phyloP scores from a whole-genome alignment of 1,140 invertebrate genomes.

The Cylas formicarius region DNA sequence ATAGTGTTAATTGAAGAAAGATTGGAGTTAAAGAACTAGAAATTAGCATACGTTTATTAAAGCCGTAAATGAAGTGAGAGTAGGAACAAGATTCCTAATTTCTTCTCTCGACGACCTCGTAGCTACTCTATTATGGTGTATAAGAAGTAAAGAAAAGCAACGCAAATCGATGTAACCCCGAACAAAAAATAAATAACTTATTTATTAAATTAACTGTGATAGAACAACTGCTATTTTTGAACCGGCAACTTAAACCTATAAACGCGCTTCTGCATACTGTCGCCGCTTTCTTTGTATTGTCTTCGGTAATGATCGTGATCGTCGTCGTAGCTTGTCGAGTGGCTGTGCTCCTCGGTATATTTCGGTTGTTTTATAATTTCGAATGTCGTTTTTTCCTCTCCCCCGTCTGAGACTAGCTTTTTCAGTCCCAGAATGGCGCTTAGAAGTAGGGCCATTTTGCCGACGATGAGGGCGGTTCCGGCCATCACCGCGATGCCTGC shows the following conservation, averaged over 20 bases:
- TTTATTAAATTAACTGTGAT: too few species aligned
- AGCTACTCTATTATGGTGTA: too few species aligned
- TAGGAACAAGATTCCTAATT: too few species aligned
- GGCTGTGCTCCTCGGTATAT: constrained; percentile 65
- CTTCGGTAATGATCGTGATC: constrained; percentile 51
- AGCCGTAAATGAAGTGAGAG: too few species aligned
- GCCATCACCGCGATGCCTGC: constrained; percentile 57
- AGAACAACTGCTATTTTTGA: not conserved
- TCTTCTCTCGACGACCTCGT: too few species aligned
- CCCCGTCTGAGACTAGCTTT: constrained; percentile 56
- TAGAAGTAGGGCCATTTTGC: constrained; percentile 67
- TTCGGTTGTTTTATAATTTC: constrained; percentile 81
- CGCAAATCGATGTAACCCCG: too few species aligned
- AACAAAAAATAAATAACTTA: too few species aligned
- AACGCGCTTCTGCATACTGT: constrained; percentile 11
- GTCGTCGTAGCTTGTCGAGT: constrained; percentile 65
- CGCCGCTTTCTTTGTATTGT: constrained; percentile 14
- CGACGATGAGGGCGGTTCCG: constrained; percentile 64
- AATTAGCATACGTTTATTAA: too few species aligned
- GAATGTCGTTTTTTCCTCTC: constrained; percentile 70
- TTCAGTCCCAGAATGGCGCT: constrained; percentile 69
- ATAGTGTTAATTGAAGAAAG: too few species aligned
- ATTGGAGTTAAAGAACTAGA: too few species aligned
- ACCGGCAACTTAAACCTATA: constrained; percentile 14
- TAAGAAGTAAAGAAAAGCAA: too few species aligned